A percentile compares a stretch with the other conserved stretches of the same genome.
Evolutionary conservation across 2,888 invertebrate genomes (phyloP).

Genomic region (Apamea epomidion): DNA sequence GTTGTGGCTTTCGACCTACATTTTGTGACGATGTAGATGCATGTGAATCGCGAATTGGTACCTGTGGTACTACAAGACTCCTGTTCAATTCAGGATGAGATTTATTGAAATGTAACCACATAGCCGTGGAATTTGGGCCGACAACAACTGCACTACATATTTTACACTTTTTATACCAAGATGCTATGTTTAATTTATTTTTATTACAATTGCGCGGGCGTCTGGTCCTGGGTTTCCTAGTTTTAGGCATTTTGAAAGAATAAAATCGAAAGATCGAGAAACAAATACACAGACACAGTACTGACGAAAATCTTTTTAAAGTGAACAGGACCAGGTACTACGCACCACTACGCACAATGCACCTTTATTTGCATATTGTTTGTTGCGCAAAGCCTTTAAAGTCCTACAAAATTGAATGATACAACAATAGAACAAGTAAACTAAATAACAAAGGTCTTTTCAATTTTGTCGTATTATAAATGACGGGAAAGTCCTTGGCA

Average conservation of each 20-base stretch:
- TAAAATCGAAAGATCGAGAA: neutral
- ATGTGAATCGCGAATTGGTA: neutral
- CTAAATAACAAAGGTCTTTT: neutral
- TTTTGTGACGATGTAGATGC: neutral
- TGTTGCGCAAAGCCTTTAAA: neutral
- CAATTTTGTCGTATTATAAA: slow-evolving; percentile 21
- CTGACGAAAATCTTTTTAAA: neutral
- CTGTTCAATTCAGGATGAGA: slow-evolving; percentile 37
- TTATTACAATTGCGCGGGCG: neutral
- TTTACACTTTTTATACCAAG: slow-evolving; percentile 39
- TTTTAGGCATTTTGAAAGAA: slow-evolving; percentile 36
- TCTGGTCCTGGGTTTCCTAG: neutral
- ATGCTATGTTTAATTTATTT: slow-evolving; percentile 20
- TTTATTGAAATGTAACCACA: slow-evolving; percentile 38
- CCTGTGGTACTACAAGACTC: slow-evolving; percentile 2
- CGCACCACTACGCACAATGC: neutral
- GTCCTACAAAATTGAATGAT: slow-evolving; percentile 15
- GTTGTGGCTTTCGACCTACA: neutral
- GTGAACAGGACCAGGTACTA: neutral
- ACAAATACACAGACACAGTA: neutral
- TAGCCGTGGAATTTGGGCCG: slow-evolving; percentile 23
- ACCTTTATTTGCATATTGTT: too few relatives aligned
- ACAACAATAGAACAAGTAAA: neutral
- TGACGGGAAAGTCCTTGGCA: slow-evolving; percentile 13
- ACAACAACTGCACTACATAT: slow-evolving; percentile 30